These are phyloP conservation scores for Oenanthe oenanthe DNA, from an alignment of 2,113 vertebrate genomes.

Conservation along the genomic window DNA sequence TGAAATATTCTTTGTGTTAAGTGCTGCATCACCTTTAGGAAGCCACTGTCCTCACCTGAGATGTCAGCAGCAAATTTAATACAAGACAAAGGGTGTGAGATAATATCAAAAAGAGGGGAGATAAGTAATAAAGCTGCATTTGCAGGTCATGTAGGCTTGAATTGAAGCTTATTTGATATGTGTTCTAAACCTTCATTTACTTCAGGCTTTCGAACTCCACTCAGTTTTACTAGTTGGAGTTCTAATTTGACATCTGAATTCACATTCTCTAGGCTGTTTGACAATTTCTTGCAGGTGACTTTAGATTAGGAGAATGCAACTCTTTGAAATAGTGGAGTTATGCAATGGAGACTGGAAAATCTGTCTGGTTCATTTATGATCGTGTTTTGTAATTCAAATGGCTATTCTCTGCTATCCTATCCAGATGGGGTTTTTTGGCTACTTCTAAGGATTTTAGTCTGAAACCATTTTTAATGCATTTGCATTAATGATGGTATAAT, in stretches of 20 bases:
- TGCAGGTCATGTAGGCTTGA: neutral
- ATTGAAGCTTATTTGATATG: neutral
- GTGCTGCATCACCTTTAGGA: neutral
- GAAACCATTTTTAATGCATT: neutral
- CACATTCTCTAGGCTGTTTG: neutral
- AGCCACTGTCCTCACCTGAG: neutral
- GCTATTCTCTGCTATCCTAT: neutral
- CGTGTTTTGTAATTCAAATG: neutral
- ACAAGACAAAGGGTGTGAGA: neutral
- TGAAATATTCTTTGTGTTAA: neutral
- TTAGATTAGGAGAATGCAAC: rapidly evolving
- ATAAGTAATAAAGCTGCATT: neutral
- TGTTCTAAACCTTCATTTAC: neutral
- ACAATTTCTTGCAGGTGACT: neutral
- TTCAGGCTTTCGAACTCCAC: neutral
- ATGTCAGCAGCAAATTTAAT: neutral
- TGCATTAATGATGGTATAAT: neutral
- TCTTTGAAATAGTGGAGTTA: neutral
- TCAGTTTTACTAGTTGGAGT: neutral
- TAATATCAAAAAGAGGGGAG: neutral
- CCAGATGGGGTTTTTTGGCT: rapidly evolving
- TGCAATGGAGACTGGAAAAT: neutral
- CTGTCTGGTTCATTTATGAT: neutral
- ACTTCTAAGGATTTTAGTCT: neutral
- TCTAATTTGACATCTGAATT: neutral